Evolutionary conservation across 2,888 invertebrate species (phyloP), one percentile per base, ranked within the genome.

Genomic region (Catocala nupta): DNA sequence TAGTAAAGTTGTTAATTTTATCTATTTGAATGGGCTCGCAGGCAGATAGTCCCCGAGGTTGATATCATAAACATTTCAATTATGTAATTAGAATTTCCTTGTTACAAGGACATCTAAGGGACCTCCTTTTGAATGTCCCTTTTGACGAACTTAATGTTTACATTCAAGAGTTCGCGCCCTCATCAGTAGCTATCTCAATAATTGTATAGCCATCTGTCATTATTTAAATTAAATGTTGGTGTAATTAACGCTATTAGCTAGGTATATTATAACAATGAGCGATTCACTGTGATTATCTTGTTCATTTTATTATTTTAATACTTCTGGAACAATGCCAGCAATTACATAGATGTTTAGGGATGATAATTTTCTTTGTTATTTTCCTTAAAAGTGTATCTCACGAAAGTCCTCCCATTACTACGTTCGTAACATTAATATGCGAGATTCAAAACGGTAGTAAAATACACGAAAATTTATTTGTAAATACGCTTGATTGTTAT

Each of bases 61-160:
- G 73, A 77, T 81, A 84, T 85, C 84, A 84, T 85, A 88, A 86
- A 86, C 85, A 87, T 86, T 86, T 83, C 81, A 85, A 86, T 88
- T 88, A n/a, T n/a, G n/a, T n/a, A 88, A 88, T 88, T 87, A 86
- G 80, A 83, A 79, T 78, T 81, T 70, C 76, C 78, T 81, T 79
- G 81, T 81, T 75, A 77, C 66, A 58, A 62, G 73, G 81, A 61
- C 71, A 76, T 78, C 71, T 72, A 64, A 78, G 80, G 77, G 81
- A 76, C 78, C 68, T 75, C 80, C 84, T 82, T 84, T 81, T 82
- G 83, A 82, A 83, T 87, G 85, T 84, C 82, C 82, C 82, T 82
- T 81, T 80, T 79, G 81, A 85, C 77, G 70, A 86, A 87, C 81
- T 87, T 81, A 86, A 85, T 84, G 83, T 87, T 86, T 86, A 82